Conservation (phyloP, 2,888 invertebrate species). For the Temnothorax unifasciatus region DNA sequence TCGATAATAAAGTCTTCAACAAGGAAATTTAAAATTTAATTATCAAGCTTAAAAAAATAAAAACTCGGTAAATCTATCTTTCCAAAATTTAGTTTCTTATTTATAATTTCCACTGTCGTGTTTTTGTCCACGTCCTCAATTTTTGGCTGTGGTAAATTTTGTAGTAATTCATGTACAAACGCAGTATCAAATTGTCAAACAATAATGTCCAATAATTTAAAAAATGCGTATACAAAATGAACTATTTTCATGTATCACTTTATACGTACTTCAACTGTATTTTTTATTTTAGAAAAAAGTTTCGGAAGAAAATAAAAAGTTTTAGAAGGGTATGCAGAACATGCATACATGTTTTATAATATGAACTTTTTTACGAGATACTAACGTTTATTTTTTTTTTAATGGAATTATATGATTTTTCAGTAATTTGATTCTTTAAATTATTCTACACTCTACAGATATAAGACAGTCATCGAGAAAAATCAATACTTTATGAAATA, state of each 20-base stretch:
- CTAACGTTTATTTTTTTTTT: neutral
- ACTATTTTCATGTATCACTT: neutral
- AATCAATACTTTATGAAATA: neutral
- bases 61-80: slow-evolving; percentile 27
- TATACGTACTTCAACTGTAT: neutral
- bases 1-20: neutral
- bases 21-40: slow-evolving; percentile 2
- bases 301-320: neutral
- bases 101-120: neutral
- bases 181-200: slow-evolving; percentile 2
- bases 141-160: slow-evolving; percentile 26
- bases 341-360: neutral
- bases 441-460: neutral
- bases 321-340: neutral
- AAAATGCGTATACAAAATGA: neutral
- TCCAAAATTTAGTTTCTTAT: slow-evolving; percentile 4
- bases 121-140: slow-evolving; percentile 13
- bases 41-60: neutral
- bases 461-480: neutral
- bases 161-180: neutral
- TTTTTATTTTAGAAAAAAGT: neutral
- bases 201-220: neutral
- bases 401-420: neutral
- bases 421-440: neutral
- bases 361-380: neutral